Evolutionary conservation across 1,140 invertebrate genomes (phyloP), one percentile per base, ranked within the genome.

Genomic region (Schlechtendalia chinensis): DNA sequence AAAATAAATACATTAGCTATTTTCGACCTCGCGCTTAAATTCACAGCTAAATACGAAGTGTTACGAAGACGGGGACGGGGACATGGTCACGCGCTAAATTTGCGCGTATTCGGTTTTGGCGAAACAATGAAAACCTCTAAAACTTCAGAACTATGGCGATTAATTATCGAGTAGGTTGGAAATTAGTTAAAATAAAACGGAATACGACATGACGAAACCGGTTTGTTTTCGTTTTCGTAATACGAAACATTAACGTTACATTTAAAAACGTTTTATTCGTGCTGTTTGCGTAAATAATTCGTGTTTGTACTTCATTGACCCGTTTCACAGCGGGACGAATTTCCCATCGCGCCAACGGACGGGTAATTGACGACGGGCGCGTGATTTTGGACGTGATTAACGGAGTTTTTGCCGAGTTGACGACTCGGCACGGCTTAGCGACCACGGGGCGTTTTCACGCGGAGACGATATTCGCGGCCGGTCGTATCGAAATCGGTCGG

Each of bases 331-430:
- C n/a, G n/a, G n/a, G n/a, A n/a, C n/a, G n/a, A n/a, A n/a, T n/a
- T n/a, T n/a, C n/a, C n/a, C n/a, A n/a, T n/a, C n/a, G n/a, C n/a
- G n/a, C n/a, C n/a, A 50, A 69, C 45, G 27, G 4, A 54, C 19
- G 19, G 47, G n/a, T 6, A 50, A 12, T 50, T 50, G 39, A 22
- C 45, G 24, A 69, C 14, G 39, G n/a, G 17, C 67, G 67, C 45
- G 39, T 50, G 47, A 16, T 39, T 50, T 27, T n/a, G 22, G 27
- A 69, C 45, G 24, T 24, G 47, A 69, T 69, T 69, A 69, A 69
- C 19, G 32, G n/a, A n/a, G n/a, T 69, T 69, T 47, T 39, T 69
- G 47, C 47, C n/a, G 67, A 47, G 67, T 56, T 50, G n/a, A n/a
- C n/a, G n/a, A n/a, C n/a, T n/a, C n/a, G n/a, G n/a, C n/a, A n/a